These are phyloP conservation scores for Cetonia aurata DNA, from an alignment of 2,888 invertebrate genomes.

Conservation along the genomic window DNA sequence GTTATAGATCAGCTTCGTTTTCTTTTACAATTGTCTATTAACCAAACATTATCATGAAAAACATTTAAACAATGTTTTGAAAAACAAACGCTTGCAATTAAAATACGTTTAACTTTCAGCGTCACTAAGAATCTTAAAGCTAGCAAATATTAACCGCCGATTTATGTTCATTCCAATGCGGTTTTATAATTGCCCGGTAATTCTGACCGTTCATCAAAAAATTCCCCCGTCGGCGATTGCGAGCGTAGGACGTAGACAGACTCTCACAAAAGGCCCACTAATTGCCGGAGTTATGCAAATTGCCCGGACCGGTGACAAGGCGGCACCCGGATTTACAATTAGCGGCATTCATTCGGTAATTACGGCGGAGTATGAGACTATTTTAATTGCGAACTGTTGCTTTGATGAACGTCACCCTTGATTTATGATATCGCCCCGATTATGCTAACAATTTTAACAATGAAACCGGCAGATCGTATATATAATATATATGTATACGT, in stretches of 20 bases:
- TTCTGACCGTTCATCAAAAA: constrained; percentile 24
- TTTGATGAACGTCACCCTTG: constrained; percentile 50
- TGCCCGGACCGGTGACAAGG: constrained; percentile 48
- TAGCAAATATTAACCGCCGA: constrained; percentile 8
- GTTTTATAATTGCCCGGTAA: constrained; percentile 34
- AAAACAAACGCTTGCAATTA: neutral
- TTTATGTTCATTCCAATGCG: constrained; percentile 29
- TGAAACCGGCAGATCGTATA: constrained; percentile 32
- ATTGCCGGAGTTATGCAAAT: constrained; percentile 50
- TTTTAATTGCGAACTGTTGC: constrained; percentile 50
- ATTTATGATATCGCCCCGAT: constrained; percentile 47
- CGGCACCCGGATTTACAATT: constrained; percentile 51
- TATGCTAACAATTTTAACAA: constrained; percentile 47
- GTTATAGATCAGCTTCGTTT: no score
- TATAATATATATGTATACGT: no score
- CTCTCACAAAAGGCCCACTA: constrained; percentile 42
- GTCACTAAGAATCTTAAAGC: constrained; percentile 12
- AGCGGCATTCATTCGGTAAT: constrained; percentile 51
- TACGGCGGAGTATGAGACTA: constrained; percentile 50
- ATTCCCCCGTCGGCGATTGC: constrained; percentile 6
- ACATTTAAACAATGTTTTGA: neutral
- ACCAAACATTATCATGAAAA: no score
- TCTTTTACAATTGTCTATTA: no score
- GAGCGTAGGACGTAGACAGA: constrained; percentile 9
- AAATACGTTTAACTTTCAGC: neutral